Conservation (phyloP, 2,113 vertebrate genomes). For the Herpetotheres cachinnans region DNA sequence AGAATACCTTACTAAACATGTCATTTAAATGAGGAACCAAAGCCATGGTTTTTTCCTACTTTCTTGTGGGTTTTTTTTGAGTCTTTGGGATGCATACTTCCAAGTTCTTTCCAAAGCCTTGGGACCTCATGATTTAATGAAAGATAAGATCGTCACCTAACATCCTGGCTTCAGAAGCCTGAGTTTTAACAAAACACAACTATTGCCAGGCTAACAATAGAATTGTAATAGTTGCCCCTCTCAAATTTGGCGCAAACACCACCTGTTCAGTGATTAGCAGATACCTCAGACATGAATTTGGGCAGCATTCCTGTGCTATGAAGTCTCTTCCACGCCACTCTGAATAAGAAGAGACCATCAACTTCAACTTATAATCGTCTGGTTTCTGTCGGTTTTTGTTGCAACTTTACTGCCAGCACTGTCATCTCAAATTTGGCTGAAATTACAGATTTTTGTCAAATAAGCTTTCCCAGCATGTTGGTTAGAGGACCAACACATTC, state of each 20-base stretch:
- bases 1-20: background rate
- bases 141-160: background rate
- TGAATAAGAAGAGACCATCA: background rate
- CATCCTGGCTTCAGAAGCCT: background rate
- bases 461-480: background rate
- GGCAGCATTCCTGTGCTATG: background rate
- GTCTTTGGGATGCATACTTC: background rate
- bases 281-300: background rate
- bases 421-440: constrained; percentile 29
- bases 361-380: background rate
- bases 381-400: background rate
- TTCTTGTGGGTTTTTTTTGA: background rate
- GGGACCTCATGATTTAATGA: background rate
- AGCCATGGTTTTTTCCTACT: background rate
- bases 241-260: background rate
- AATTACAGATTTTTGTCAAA: constrained; percentile 3
- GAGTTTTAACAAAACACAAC: background rate
- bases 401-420: background rate
- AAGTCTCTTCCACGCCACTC: background rate
- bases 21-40: background rate
- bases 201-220: background rate
- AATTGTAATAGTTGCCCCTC: background rate
- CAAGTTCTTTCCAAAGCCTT: background rate
- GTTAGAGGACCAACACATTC: background rate
- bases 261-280: constrained; percentile 21